Conservation (phyloP, 2,113 vertebrate species). For the Puntigrus tetrazona region DNA sequence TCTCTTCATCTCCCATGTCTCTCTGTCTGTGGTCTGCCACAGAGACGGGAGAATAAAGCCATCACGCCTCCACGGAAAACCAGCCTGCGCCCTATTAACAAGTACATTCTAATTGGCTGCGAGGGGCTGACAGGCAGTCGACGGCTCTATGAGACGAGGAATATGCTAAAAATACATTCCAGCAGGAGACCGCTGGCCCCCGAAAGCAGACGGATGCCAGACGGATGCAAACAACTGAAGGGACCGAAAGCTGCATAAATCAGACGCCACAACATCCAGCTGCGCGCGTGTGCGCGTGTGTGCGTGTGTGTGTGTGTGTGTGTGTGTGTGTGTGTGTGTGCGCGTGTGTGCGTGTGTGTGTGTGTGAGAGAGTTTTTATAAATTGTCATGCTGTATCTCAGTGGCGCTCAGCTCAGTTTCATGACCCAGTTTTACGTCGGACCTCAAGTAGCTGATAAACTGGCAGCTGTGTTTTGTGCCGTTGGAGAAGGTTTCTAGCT, state of each 20-base stretch:
- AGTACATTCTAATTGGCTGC: conserved; percentile 67
- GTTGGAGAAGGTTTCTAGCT: background rate
- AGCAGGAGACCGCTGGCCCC: conserved; percentile 36
- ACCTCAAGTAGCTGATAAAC: background rate
- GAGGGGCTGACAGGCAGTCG: conserved; percentile 58
- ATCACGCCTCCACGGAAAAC: conserved; percentile 46
- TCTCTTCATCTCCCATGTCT: conserved; percentile 32
- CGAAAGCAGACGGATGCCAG: conserved; percentile 48
- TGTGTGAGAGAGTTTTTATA: background rate
- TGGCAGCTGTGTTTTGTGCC: background rate
- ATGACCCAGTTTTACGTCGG: conserved; percentile 1
- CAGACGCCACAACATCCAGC: conserved; percentile 34
- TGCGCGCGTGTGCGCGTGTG: background rate
- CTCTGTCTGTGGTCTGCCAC: conserved; percentile 8
- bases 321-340: background rate
- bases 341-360: too few relatives aligned
- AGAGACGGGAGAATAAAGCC: conserved; percentile 56
- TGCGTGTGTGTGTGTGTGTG: background rate
- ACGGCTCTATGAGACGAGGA: conserved; percentile 25
- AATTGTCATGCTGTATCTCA: background rate
- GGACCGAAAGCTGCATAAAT: conserved; percentile 66
- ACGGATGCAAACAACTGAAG: conserved; percentile 60
- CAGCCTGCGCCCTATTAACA: conserved; percentile 65
- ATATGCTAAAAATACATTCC: conserved; percentile 56
- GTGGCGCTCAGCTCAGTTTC: background rate